Evolutionary conservation across 2,113 vertebrate species (phyloP).

Genomic region (Bubo blakistoni): DNA sequence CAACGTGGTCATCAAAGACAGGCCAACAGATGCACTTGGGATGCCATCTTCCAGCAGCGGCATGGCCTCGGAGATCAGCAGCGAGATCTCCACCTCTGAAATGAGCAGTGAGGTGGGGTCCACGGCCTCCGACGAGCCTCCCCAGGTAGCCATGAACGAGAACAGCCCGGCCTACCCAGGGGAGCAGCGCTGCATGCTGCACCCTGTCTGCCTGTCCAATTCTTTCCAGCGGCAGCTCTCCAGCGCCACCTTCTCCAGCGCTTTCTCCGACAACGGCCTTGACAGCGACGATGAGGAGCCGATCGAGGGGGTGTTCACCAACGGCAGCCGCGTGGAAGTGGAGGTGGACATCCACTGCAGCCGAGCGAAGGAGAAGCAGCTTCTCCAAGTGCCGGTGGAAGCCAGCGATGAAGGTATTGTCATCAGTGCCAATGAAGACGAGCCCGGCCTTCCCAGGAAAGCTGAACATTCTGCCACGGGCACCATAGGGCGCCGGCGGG

Average conservation of each 20-base stretch:
- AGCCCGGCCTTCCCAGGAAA: slow-evolving; percentile 45
- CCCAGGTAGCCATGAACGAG: slow-evolving; percentile 75
- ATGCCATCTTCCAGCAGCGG: slow-evolving; percentile 88
- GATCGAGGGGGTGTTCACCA: slow-evolving; percentile 94
- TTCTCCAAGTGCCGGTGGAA: slow-evolving; percentile 74
- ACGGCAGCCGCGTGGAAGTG: slow-evolving; percentile 93
- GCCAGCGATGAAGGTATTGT: slow-evolving; percentile 80
- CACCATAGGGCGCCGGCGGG: slow-evolving; percentile 77
- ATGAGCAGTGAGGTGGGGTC: slow-evolving; percentile 99
- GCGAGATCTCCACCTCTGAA: slow-evolving; percentile 89
- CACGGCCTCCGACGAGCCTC: slow-evolving; percentile 92
- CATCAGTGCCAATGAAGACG: slow-evolving; percentile 78
- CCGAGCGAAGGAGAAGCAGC: slow-evolving; percentile 70
- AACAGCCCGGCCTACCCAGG: slow-evolving; percentile 70
- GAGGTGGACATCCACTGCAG: slow-evolving; percentile 92
- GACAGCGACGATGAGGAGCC: slow-evolving; percentile 97
- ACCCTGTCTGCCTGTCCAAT: slow-evolving; percentile 78
- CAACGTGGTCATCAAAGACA: slow-evolving; percentile 79
- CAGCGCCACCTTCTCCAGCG: slow-evolving; percentile 95
- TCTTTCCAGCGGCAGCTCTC: slow-evolving; percentile 96
- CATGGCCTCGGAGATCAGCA: slow-evolving; percentile 89
- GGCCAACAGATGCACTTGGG: slow-evolving; percentile 73
- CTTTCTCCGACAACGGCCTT: slow-evolving; percentile 94
- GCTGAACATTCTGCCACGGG: slow-evolving; percentile 63
- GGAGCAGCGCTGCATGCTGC: slow-evolving; percentile 86